phyloP scores from a whole-genome alignment of 2,888 invertebrate genomes.

The Drosophila diplacantha region DNA sequence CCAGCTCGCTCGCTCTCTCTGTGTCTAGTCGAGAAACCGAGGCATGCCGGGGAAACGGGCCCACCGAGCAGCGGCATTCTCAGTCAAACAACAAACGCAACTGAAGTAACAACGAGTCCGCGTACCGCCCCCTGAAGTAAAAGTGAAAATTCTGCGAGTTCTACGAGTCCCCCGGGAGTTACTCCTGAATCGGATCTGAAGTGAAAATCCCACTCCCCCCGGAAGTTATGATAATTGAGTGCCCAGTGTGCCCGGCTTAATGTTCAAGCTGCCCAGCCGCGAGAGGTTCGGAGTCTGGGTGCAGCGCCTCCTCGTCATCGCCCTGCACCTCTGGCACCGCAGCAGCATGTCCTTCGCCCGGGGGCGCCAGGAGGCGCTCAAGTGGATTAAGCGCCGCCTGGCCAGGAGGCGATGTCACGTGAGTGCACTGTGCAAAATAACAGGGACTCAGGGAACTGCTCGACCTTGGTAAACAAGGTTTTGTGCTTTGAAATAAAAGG shows the following conservation, averaged over 20 bases:
- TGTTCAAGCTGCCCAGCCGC: conserved; percentile 55
- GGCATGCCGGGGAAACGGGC: conserved; percentile 39
- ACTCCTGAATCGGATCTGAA: background rate
- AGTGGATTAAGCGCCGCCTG: conserved; percentile 74
- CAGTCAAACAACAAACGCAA: conserved; percentile 70
- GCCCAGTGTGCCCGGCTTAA: conserved; percentile 42
- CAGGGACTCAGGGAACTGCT: background rate
- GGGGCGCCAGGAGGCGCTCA: conserved; percentile 67
- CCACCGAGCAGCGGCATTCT: conserved; percentile 61
- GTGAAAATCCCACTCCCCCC: background rate
- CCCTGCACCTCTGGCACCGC: conserved; percentile 64
- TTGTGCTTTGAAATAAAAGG: background rate
- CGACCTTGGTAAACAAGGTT: background rate
- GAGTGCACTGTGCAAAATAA: conserved; percentile 11
- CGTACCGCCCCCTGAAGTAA: conserved; percentile 38
- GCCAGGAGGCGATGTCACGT: conserved; percentile 51
- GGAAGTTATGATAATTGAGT: conserved; percentile 50
- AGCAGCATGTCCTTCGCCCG: conserved; percentile 71
- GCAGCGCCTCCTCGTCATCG: conserved; percentile 70
- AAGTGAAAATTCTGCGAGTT: conserved; percentile 30
- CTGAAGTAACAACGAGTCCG: conserved; percentile 64
- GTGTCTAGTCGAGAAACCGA: conserved; percentile 10
- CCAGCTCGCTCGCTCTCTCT: conserved; percentile 18
- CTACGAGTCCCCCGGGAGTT: background rate
- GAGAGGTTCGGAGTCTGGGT: conserved; percentile 62